These are phyloP conservation scores for Drosophila littoralis DNA, from an alignment of 1,140 invertebrate genomes.

Conservation along the genomic window DNA sequence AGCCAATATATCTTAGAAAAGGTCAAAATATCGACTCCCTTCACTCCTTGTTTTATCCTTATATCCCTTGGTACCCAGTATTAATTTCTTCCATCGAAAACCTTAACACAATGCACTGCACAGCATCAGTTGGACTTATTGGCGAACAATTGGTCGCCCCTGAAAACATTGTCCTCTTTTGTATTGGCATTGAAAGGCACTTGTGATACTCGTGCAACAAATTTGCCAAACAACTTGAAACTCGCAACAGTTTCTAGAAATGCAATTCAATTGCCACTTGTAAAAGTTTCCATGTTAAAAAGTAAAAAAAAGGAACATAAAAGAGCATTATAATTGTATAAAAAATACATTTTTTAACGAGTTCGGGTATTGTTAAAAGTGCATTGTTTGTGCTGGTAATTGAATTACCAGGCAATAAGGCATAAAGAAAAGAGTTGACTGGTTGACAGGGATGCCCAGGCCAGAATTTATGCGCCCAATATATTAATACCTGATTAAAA, in stretches of 20 bases:
- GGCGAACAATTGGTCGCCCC: constrained; percentile 19
- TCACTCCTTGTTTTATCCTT: too few species aligned
- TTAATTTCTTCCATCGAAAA: too few species aligned
- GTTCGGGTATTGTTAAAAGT: constrained; percentile 9
- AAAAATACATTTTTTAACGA: constrained; percentile 3
- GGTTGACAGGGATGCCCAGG: neutral
- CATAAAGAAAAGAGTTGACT: constrained; percentile 19
- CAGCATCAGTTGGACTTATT: neutral
- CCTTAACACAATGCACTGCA: too few species aligned
- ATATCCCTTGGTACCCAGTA: neutral
- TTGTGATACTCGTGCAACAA: constrained; percentile 32
- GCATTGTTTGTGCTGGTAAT: constrained; percentile 30
- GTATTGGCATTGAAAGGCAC: constrained; percentile 22
- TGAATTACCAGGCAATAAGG: constrained; percentile 30
- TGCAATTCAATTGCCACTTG: constrained; percentile 45
- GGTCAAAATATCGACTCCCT: too few species aligned
- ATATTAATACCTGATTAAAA: constrained; percentile 32
- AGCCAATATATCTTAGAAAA: too few species aligned
- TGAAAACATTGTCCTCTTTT: constrained; percentile 4
- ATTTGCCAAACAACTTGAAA: constrained; percentile 47
- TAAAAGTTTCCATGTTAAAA: constrained; percentile 30
- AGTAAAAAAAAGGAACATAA: neutral
- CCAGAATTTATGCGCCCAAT: neutral
- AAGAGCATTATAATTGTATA: constrained; percentile 22
- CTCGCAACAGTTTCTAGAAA: constrained; percentile 45